Percentiles rank a stretch among this genome's conserved stretches.
These are phyloP conservation scores for Pachypeltis micranthus DNA, from an alignment of 1,140 invertebrate species.

Conservation along the genomic window DNA sequence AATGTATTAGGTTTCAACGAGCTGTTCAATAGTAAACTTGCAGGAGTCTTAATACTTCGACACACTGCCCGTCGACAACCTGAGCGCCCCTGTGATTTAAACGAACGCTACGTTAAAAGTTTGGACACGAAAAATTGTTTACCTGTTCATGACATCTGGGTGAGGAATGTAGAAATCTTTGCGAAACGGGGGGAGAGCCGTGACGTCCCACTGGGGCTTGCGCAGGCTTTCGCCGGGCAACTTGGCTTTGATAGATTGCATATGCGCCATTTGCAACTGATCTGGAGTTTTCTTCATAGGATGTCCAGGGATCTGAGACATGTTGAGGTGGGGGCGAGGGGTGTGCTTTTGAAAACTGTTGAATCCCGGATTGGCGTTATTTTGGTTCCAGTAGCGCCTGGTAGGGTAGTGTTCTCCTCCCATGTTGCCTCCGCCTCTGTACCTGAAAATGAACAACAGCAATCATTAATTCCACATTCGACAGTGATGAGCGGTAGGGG, in stretches of 20 bases:
- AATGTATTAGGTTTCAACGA: too few relatives aligned
- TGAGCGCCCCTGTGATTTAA: neutral
- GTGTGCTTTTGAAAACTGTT: neutral
- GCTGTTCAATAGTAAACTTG: constrained; percentile 35
- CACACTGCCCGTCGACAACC: neutral
- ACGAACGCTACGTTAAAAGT: neutral
- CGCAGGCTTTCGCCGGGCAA: constrained; percentile 64
- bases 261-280: neutral
- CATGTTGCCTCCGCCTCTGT: neutral
- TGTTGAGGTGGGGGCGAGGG: neutral
- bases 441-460: too few relatives aligned
- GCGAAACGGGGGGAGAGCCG: constrained; percentile 62
- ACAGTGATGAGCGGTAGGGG: too few relatives aligned
- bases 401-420: neutral
- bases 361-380: neutral
- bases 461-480: too few relatives aligned
- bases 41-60: neutral
- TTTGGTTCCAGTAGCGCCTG: constrained; percentile 12
- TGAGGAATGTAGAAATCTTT: constrained; percentile 89
- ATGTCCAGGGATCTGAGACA: too few relatives aligned
- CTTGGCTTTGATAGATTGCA: constrained; percentile 32
- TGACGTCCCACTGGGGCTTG: constrained; percentile 74
- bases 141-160: constrained; percentile 55
- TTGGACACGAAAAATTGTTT: constrained; percentile 30
- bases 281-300: neutral